These are phyloP conservation scores for Octopus bimaculoides DNA, from an alignment of 1,140 invertebrate species.

Conservation along the genomic window DNA sequence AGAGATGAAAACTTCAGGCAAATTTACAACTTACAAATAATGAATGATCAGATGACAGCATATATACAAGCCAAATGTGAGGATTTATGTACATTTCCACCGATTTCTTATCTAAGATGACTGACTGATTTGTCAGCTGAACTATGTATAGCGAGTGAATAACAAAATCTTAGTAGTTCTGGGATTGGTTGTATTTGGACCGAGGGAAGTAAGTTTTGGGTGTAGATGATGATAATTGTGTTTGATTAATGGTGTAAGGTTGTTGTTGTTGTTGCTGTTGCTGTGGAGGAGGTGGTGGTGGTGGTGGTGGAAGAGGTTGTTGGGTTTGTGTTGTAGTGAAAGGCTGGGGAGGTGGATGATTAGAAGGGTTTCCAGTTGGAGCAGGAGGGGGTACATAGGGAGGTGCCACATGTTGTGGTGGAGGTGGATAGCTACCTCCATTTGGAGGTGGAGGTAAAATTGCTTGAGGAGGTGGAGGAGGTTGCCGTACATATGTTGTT, in stretches of 20 bases:
- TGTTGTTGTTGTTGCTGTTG: background rate
- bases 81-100: background rate
- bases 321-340: background rate
- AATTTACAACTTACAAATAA: slow-evolving; percentile 9
- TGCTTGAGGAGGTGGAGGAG: background rate
- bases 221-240: background rate
- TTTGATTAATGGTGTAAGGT: background rate
- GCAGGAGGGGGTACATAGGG: slow-evolving; percentile 4
- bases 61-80: background rate
- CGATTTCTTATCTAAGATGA: background rate
- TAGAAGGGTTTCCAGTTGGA: slow-evolving; percentile 3
- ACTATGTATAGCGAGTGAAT: background rate
- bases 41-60: slow-evolving; percentile 4
- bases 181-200: background rate
- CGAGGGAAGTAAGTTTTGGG: background rate
- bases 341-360: slow-evolving; percentile 1
- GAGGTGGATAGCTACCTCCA: background rate
- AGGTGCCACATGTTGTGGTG: slow-evolving; percentile 5
- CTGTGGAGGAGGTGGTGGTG: background rate
- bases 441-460: slow-evolving; percentile 2
- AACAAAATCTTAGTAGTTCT: background rate
- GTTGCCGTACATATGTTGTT: background rate
- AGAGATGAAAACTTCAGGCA: background rate
- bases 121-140: background rate
- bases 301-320: background rate